Base-by-base conservation (phyloP, 1,140 invertebrate genomes). In the Aporrectodea caliginosa region DNA sequence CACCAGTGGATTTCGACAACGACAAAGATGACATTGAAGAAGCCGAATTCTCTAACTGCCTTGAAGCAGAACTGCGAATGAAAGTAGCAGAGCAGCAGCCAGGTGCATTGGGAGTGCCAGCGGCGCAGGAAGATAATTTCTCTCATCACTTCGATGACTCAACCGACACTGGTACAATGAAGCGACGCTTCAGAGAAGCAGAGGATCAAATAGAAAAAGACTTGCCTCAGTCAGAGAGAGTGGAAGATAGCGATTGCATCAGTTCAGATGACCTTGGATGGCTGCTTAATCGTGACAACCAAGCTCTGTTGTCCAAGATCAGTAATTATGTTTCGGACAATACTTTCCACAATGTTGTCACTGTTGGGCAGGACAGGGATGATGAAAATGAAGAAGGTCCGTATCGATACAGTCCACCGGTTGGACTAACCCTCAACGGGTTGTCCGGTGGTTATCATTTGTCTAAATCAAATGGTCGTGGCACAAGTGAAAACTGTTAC, bases 11-110 rank as follows among this genome's bases (percentile, higher is more conserved):
- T 29, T 77, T 69, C 30, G 71, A 79, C 29, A 31, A 73, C 32
- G 71, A 79, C 29, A 31, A 35, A 16, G 78, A 73, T 73, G 69
- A 79, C 1, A 35, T 31, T 43, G 79, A 79, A 22, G 32, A 34
- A 43, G 73, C 31, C 32, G 34, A 30, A 12, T 72, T 73, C 58
- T 32, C 31, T 31, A 70, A 58, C 43, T 34, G 78, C 78, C 35
- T 73, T 35, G 70, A 73, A 27, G 78, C 92, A 77, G 90, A 92
- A 16, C 85, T 94, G 14, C 93, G 94, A 84, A 91, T 92, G 31
- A 86, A 85, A 75, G 69, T 85, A 27, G 84, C 83, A n/a, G 84
- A 84, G 74, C 78, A 77, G 35, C 77, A 77, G 43, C 34, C 27
- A 69, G 79, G 78, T n/a, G 16, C 29, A 0, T 43, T 30, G 30